Conservation (phyloP, 2,113 vertebrate genomes). For the Gambusia holbrooki region DNA sequence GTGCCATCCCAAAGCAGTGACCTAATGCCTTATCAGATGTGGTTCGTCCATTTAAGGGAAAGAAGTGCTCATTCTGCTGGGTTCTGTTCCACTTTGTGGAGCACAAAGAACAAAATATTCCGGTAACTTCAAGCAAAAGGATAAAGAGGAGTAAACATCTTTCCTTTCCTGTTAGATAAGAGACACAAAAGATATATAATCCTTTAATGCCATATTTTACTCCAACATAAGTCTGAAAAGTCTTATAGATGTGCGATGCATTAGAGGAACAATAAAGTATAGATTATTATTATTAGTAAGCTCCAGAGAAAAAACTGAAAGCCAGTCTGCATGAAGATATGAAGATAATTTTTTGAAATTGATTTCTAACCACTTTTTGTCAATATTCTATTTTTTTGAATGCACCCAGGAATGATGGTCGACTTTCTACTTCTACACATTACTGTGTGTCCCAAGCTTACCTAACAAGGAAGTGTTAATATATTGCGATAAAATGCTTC, state of each 20-base stretch:
- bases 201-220: neutral
- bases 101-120: conserved; percentile 48
- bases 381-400: too few species aligned
- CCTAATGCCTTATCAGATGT: conserved; percentile 32
- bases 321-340: neutral
- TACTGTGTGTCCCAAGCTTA: too few species aligned
- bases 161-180: conserved; percentile 30
- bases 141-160: conserved; percentile 41
- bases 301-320: neutral
- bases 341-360: too few species aligned
- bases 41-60: conserved; percentile 15
- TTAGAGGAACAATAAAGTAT: neutral
- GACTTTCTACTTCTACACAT: too few species aligned
- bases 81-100: conserved; percentile 25
- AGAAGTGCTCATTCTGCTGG: conserved; percentile 32
- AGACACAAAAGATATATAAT: conserved; percentile 29
- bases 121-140: conserved; percentile 21
- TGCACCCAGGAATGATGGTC: too few species aligned
- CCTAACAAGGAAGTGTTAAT: too few species aligned
- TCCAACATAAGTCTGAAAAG: neutral
- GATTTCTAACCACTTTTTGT: too few species aligned
- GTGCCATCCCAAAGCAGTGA: conserved; percentile 18
- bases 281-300: neutral
- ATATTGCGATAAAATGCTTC: too few species aligned
- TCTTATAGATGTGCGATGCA: neutral